Evolutionary conservation across 2,888 invertebrate species (phyloP).

Genomic region (Eueremaeus valkanovi): DNA sequence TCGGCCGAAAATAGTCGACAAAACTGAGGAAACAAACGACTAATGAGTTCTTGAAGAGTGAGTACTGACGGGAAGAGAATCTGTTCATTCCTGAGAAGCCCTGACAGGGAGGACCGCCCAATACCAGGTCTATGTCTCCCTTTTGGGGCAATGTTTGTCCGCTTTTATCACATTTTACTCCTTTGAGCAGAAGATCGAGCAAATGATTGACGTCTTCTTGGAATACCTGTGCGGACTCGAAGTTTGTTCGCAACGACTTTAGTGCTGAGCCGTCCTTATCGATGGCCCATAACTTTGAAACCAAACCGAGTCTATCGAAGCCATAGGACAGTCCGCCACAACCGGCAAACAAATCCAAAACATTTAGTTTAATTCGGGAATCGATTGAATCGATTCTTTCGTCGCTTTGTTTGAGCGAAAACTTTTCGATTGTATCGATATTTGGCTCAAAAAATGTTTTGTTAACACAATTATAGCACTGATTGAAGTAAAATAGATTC

Average conservation of each 20-base stretch:
- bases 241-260: slow-evolving; percentile 71
- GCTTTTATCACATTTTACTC: slow-evolving; percentile 50
- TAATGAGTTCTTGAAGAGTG: slow-evolving; percentile 77
- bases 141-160: slow-evolving; percentile 63
- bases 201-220: slow-evolving; percentile 75
- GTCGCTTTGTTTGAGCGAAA: background rate
- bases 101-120: slow-evolving; percentile 84
- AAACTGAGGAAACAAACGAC: slow-evolving; percentile 75
- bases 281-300: slow-evolving; percentile 73
- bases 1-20: slow-evolving; percentile 78
- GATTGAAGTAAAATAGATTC: slow-evolving; percentile 37
- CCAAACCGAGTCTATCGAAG: slow-evolving; percentile 56
- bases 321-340: slow-evolving; percentile 62
- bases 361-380: slow-evolving; percentile 59
- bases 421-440: slow-evolving; percentile 22
- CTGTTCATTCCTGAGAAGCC: slow-evolving; percentile 86
- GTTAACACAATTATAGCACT: slow-evolving; percentile 22
- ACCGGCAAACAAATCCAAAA: slow-evolving; percentile 78
- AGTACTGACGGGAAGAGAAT: slow-evolving; percentile 77
- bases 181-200: slow-evolving; percentile 64
- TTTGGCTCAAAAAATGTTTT: background rate
- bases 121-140: slow-evolving; percentile 75
- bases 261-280: slow-evolving; percentile 74
- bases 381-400: background rate
- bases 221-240: slow-evolving; percentile 68